Evolutionary conservation across 30 jellyfish, hydroid and myxozoan species (phyloP).

Genomic region (Aurelia sp.): DNA sequence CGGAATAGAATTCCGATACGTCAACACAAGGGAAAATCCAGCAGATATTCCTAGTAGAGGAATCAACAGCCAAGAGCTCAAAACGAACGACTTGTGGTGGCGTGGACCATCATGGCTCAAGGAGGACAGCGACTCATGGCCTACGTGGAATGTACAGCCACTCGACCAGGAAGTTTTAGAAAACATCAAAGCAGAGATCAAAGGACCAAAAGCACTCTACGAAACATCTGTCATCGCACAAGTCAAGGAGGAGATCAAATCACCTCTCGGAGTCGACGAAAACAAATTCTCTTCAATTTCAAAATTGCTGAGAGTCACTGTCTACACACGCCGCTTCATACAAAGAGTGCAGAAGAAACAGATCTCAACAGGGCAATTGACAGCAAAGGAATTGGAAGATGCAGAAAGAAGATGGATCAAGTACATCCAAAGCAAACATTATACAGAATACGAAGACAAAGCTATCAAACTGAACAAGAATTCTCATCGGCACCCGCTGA

Average conservation of each 20-base stretch:
- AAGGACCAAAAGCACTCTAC: constrained; percentile 15
- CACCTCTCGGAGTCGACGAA: constrained; percentile 37
- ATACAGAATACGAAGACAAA: not conserved
- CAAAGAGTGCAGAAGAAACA: not conserved
- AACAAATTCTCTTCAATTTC: constrained; percentile 11
- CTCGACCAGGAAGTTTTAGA: constrained; percentile 3
- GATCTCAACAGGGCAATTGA: not conserved
- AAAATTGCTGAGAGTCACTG: constrained; percentile 39
- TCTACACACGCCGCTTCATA: constrained; percentile 17
- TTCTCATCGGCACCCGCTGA: not conserved
- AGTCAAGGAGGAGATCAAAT: not conserved
- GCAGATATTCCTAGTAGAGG: constrained; percentile 36
- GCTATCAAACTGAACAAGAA: not conserved
- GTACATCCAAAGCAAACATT: constrained; percentile 9
- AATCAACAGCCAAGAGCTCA: not conserved
- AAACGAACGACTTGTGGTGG: not conserved
- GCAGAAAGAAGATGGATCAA: constrained; percentile 20
- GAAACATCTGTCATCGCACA: constrained; percentile 19
- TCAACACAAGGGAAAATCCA: constrained; percentile 20
- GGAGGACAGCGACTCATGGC: too few relatives aligned
- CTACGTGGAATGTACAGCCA: constrained; percentile 18
- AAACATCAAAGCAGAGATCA: constrained; percentile 16
- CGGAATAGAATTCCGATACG: constrained; percentile 25
- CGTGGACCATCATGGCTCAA: too few relatives aligned
- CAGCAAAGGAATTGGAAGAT: too few relatives aligned